Percentiles rank a stretch among this genome's conserved stretches.
Conservation (phyloP, 2,888 invertebrate species). For the Amphipoea oculea region DNA sequence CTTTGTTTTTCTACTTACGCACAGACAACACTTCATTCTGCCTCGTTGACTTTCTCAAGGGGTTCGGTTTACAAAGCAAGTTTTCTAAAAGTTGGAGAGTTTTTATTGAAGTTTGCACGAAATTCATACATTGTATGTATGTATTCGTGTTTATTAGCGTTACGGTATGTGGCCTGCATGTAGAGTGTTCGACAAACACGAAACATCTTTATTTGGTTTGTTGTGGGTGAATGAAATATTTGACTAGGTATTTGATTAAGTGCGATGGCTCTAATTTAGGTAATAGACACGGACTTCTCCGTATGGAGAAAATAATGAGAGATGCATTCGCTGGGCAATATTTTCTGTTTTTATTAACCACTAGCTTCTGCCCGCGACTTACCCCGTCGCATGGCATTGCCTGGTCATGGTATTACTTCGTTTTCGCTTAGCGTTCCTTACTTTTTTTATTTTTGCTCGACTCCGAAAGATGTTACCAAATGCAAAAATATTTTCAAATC, state of each 20-base stretch:
- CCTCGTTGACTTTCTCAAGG: conserved; percentile 71
- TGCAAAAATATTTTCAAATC: neutral
- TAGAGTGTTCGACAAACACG: conserved; percentile 58
- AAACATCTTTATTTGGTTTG: conserved; percentile 47
- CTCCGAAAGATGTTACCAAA: no score
- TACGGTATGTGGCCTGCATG: conserved; percentile 61
- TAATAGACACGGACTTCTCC: neutral
- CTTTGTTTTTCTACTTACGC: conserved; percentile 82
- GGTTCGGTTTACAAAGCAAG: conserved; percentile 64
- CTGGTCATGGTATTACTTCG: neutral
- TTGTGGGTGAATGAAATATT: conserved; percentile 26
- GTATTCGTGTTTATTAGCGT: conserved; percentile 54
- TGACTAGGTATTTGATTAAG: conserved; percentile 12
- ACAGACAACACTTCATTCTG: conserved; percentile 70
- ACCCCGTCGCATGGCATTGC: neutral
- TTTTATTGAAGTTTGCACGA: conserved; percentile 57
- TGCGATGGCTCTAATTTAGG: neutral
- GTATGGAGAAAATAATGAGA: conserved; percentile 18
- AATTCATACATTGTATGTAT: conserved; percentile 47
- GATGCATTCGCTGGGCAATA: neutral
- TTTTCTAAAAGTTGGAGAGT: conserved; percentile 59
- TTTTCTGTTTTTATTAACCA: no score
- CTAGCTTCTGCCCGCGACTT: no score
- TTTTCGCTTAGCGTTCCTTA: no score
- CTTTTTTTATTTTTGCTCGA: no score